Conservation (phyloP, 2,797 vertebrate genomes). For the Calcarius lapponicus region DNA sequence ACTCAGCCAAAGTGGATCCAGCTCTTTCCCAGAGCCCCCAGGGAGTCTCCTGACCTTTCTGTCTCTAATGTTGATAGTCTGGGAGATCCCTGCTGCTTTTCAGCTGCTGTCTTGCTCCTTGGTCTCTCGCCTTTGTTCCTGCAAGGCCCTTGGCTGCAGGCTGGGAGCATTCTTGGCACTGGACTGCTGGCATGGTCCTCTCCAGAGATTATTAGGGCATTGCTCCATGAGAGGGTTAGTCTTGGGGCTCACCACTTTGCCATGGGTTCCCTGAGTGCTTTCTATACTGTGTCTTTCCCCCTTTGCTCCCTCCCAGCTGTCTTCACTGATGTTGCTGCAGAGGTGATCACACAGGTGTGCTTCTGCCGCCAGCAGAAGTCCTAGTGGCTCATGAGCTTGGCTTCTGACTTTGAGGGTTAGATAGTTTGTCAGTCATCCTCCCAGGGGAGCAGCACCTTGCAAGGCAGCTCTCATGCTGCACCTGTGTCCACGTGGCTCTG, state of each 20-base stretch:
- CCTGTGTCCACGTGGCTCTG: not conserved
- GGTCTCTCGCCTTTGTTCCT: not conserved
- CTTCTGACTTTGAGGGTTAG: not conserved
- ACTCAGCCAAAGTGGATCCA: not conserved
- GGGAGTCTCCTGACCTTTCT: slow-evolving; percentile 47
- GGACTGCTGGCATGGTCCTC: not conserved
- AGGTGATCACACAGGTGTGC: not conserved
- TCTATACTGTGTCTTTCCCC: not conserved
- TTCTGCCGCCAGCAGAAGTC: not conserved
- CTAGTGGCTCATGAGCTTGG: not conserved
- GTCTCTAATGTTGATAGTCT: not conserved
- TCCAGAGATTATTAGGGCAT: not conserved
- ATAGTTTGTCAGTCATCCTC: not conserved
- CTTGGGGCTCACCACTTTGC: not conserved
- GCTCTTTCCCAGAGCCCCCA: not conserved
- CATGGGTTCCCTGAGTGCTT: not conserved
- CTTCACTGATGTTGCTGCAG: not conserved
- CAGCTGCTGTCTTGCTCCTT: not conserved
- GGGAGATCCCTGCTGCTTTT: not conserved
- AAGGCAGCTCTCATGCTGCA: not conserved
- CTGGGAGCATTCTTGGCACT: rapidly evolving
- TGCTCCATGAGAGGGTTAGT: not conserved
- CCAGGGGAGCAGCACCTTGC: not conserved
- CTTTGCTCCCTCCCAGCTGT: rapidly evolving
- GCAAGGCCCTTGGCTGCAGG: not conserved